Conservation (phyloP, 2,888 invertebrate genomes). For the Ctena decussata region DNA sequence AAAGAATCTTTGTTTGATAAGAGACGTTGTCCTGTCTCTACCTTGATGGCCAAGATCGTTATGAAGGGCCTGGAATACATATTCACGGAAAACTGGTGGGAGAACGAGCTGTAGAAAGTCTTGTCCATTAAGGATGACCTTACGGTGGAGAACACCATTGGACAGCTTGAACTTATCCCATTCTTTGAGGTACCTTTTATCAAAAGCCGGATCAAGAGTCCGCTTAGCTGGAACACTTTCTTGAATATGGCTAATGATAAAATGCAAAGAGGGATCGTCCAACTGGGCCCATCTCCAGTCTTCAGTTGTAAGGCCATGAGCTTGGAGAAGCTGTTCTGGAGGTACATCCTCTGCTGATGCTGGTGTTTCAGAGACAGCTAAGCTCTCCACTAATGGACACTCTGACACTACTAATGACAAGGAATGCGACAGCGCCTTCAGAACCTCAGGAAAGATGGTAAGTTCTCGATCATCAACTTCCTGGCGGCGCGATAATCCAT, state of each 20-base stretch:
- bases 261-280: background rate
- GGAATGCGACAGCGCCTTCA: background rate
- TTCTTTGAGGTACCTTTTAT: background rate
- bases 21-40: too few relatives aligned
- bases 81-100: background rate
- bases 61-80: background rate
- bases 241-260: background rate
- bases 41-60: too few relatives aligned
- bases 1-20: too few relatives aligned
- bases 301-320: too few relatives aligned
- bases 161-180: background rate
- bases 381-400: background rate
- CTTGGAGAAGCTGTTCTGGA: too few relatives aligned
- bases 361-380: background rate
- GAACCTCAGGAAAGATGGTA: background rate
- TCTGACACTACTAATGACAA: background rate
- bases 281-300: background rate
- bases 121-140: background rate
- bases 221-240: background rate
- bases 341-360: too few relatives aligned
- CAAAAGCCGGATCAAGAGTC: background rate
- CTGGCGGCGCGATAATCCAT: too few relatives aligned
- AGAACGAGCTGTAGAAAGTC: background rate
- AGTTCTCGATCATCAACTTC: background rate
- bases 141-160: background rate